These are phyloP conservation scores for Metalampra italica DNA, from an alignment of 2,888 invertebrate species.

Conservation along the genomic window DNA sequence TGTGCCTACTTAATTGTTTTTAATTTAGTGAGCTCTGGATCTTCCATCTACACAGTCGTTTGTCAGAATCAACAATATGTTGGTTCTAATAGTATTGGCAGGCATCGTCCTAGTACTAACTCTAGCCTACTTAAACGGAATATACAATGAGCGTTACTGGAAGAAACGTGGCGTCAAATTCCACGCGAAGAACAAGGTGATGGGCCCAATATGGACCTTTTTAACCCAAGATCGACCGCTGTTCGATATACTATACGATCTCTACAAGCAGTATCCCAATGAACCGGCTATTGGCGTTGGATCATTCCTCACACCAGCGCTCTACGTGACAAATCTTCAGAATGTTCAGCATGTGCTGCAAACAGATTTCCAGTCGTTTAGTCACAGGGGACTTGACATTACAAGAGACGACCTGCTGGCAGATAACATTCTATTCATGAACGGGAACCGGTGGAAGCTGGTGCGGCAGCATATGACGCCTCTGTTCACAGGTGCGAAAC, in stretches of 20 bases:
- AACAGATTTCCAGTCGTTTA: conserved; percentile 26
- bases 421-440: conserved; percentile 24
- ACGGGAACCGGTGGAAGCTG: conserved; percentile 26
- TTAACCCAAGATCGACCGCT: conserved; percentile 26
- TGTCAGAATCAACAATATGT: background rate
- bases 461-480: conserved; percentile 37
- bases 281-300: conserved; percentile 46
- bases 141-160: conserved; percentile 47
- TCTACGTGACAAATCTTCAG: conserved; percentile 24
- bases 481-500: conserved; percentile 35
- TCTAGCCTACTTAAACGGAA: conserved; percentile 27
- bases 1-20: no score
- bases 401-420: conserved; percentile 21
- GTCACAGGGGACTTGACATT: conserved; percentile 21
- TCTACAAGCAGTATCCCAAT: conserved; percentile 38
- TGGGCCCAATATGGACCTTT: conserved; percentile 42
- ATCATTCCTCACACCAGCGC: conserved; percentile 17
- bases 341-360: conserved; percentile 29
- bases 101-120: conserved; percentile 15
- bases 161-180: conserved; percentile 43
- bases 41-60: no score
- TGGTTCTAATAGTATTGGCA: background rate
- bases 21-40: no score
- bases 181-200: conserved; percentile 28
- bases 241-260: conserved; percentile 35